These are phyloP conservation scores for Mermis nigrescens DNA, from an alignment of 2,888 invertebrate genomes.

Conservation along the genomic window DNA sequence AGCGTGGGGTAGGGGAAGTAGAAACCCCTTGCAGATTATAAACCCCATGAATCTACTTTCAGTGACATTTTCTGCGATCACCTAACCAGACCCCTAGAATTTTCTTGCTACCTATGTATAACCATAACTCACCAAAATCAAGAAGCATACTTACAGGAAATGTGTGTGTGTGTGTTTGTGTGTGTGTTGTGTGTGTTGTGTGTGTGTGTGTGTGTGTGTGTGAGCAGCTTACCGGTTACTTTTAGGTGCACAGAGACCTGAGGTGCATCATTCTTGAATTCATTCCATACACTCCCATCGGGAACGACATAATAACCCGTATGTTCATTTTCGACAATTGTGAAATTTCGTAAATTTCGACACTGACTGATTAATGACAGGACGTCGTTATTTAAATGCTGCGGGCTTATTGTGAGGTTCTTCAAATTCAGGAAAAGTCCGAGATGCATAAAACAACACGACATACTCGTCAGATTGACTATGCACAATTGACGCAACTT, in stretches of 20 bases:
- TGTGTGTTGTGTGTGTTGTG: no score
- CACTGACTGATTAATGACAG: slow-evolving; percentile 18
- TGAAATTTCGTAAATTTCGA: slow-evolving; percentile 44
- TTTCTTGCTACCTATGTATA: no score
- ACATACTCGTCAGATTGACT: slow-evolving; percentile 52
- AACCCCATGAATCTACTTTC: no score
- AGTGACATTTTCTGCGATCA: no score
- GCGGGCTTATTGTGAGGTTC: slow-evolving; percentile 39
- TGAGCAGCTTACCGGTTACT: no score
- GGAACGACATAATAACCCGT: slow-evolving; percentile 28
- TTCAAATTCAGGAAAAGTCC: slow-evolving; percentile 54
- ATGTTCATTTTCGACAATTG: slow-evolving; percentile 50
- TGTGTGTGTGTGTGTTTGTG: no score
- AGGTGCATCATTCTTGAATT: slow-evolving; percentile 40
- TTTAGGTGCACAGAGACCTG: slow-evolving; percentile 50
- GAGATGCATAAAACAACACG: slow-evolving; percentile 51
- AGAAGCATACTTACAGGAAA: no score
- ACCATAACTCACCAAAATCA: no score
- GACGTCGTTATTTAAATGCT: slow-evolving; percentile 43
- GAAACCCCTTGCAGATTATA: no score
- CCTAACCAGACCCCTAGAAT: no score
- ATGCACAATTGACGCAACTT: slow-evolving; percentile 46
- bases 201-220: no score
- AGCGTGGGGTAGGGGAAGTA: no score
- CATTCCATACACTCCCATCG: slow-evolving; percentile 37